Evolutionary conservation across 2,797 vertebrate genomes (phyloP), one percentile per base, ranked within the genome.

Genomic region (Taeniopygia guttata): DNA sequence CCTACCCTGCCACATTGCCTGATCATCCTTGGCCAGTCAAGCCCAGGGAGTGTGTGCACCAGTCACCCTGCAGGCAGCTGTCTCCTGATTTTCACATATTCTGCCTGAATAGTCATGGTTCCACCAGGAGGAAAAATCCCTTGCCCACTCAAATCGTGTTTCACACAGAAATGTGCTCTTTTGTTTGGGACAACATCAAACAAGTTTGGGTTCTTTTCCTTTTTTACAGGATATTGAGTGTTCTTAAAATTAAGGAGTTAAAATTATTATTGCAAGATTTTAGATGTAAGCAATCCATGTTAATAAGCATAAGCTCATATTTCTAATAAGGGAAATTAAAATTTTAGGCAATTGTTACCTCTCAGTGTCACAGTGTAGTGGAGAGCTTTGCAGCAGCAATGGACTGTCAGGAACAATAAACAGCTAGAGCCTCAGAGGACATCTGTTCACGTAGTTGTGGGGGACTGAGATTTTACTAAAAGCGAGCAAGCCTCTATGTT

Each of bases 381-480:
- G 43, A 91, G 54, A 85, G 9, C n/a, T 83, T 85, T 75, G 90
- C 3, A 49, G 26, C 58, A 91, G 73, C 59, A 83, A 38, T 16
- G 22, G 38, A 63, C 42, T 16, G 1, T 19, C 80, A 77, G 43
- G 64, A 94, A 15, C 46, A 70, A 63, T 18, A 67, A 42, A 52
- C 55, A 89, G 40, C 25, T 64, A 79, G 69, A 77, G 51, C 29
- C 58, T 80, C 67, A 40, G 58, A 91, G 25, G 64, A 43, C 88
- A 79, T 83, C 81, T 68, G 9, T 83, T 89, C 85, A 43, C 85
- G 89, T 11, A 48, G 66, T 92, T 95, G 91, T 6, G 30, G 32
- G 64, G 73, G 32, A 90, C 67, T 51, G 42, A 77, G 64, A 94
- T 94, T 97, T 97, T 96, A 96, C 84, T 94, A 96, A 95, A 78